Evolutionary conservation across 2,113 vertebrate genomes (phyloP), one percentile per base, ranked within the genome.

Genomic region (Oreotrochilus melanogaster): DNA sequence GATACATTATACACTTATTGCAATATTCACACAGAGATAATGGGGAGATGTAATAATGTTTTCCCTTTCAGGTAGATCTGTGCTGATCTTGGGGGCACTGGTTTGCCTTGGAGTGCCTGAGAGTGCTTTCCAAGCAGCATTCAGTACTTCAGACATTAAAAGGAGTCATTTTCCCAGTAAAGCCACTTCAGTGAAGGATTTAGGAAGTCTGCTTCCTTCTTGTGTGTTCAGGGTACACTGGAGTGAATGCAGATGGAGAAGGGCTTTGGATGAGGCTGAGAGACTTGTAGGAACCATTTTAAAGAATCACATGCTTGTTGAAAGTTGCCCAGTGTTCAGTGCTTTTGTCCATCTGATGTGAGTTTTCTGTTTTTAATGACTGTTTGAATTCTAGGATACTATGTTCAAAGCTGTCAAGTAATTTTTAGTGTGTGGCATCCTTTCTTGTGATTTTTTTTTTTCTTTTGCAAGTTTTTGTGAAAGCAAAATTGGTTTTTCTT

Each of bases 141-240:
- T n/a, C 7, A 1, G 33, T 24, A 4, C 27, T 61, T 61, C 0
- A 37, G 16, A 8, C 3, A 0, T 14, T 14, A 14, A 25, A 42
- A 35, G 14, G 57, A 31, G 53, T 28, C 28, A 23, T 42, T 9
- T 43, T 27, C 27, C 39, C 17, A 7, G 7, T 5, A 33, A 60
- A 54, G 51, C 27, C 7, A 5, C 10, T 33, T 16, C 1, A 30
- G 22, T 7, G 37, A 9, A 14, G n/a, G n/a, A 37, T 65, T 65
- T 65, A 2, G 8, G 14, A 50, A 56, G 4, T 27, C 18, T 2
- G 1, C 28, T 35, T 72, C 53, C 8, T 72, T 7, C 47, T 78
- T 0, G 14, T 67, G 30, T 0, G 1, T 31, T 19, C 27, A 6
- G 10, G 9, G 48, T 21, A 27, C 7, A 0, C 22, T 6, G 45